phyloP scores from a whole-genome alignment of 2,113 vertebrate species.

The Leptodactylus fuscus region DNA sequence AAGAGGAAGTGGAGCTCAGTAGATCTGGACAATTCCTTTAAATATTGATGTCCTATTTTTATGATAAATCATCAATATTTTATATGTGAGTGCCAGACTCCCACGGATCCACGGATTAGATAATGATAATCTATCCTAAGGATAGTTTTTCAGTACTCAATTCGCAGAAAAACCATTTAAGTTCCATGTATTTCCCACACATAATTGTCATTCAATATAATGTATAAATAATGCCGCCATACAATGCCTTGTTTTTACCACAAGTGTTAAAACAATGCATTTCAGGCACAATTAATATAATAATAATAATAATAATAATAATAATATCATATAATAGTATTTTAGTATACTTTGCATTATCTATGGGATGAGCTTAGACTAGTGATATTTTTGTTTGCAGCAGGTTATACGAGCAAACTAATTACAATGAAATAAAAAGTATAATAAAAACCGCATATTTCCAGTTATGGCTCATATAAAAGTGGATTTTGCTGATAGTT shows the following conservation, averaged over 20 bases:
- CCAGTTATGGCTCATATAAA: conserved; percentile 10
- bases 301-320: background rate
- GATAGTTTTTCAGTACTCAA: no score
- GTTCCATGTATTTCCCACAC: no score
- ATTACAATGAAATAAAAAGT: background rate
- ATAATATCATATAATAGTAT: background rate
- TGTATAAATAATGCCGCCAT: background rate
- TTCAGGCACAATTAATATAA: background rate
- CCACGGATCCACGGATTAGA: no score
- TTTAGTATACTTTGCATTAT: background rate
- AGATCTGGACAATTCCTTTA: no score
- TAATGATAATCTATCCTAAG: no score
- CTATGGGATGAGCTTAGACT: background rate
- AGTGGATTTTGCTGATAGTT: conserved; percentile 29
- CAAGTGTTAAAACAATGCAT: no score
- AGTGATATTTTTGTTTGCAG: background rate
- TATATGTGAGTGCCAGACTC: no score
- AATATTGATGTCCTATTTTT: no score
- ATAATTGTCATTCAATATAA: no score
- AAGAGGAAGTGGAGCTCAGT: no score
- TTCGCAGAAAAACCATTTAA: no score
- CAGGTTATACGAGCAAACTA: background rate
- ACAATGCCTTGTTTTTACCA: background rate
- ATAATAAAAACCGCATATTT: background rate
- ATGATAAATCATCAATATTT: no score